Evolutionary conservation across 2,113 vertebrate species (phyloP), one percentile per base, ranked within the genome.

Genomic region (Phalacrocorax pelagicus): DNA sequence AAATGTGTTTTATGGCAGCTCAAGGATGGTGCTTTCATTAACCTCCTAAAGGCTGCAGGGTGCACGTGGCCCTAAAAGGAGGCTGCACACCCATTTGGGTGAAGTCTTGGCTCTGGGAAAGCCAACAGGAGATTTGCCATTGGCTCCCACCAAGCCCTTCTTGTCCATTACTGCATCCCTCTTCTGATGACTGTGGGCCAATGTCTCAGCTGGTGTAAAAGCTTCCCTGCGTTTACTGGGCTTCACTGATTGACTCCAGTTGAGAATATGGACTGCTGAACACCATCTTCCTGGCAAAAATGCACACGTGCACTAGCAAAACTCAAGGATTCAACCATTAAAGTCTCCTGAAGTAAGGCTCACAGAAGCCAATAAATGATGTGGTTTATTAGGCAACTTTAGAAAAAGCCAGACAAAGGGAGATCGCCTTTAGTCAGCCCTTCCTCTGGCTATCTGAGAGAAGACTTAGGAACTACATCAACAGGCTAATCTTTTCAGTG

Each of bases 1-100:
- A 97, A 93, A 95, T 26, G 79, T 85, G 86, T 54, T 94, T 94
- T 87, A 88, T 74, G 75, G 92, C 82, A 91, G 75, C 74, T 77
- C 1, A 5, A 72, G 51, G 87, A 89, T 61, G 44, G 77, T 62
- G 70, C 46, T 95, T 90, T 69, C 21, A 7, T 93, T 94, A 93
- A 71, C 67, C 57, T 84, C 51, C 47, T 75, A 12, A 72, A 62
- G 2, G 66, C 90, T 92, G 83, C 59, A 74, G 94, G 86, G 38
- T 47, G 47, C 6, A 2, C 15, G 61, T 84, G 65, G 72, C 71
- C 58, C 27, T 24, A 24, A 40, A 84, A 86, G 34, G 32, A 84
- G 69, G 72, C 58, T 65, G 82, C 46, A 21, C 78, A 81, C 29
- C 38, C 47, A 44, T 30, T 61, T 67, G 80, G 55, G 44, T 9